Evolutionary conservation across 2,113 vertebrate species (phyloP).

Genomic region (Numida meleagris): DNA sequence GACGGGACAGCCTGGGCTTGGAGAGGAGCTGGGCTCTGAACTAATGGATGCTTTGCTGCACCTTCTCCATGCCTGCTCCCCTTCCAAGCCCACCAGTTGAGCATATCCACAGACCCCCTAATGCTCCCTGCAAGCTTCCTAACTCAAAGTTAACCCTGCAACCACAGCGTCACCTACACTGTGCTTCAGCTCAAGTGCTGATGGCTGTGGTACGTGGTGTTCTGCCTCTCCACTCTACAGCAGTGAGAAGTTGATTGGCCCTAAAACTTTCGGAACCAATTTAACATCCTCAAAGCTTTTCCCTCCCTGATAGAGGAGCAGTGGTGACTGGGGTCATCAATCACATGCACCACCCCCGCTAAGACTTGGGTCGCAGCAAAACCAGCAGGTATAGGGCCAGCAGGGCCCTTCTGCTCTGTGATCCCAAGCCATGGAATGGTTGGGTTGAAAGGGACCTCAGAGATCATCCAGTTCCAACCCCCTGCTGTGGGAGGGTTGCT

Average conservation of each 20-base stretch:
- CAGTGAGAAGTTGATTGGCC: no score
- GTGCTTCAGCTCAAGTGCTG: no score
- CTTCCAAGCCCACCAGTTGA: background rate
- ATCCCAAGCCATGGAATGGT: background rate
- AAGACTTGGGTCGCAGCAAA: accelerated
- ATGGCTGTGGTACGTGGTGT: no score
- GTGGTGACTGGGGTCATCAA: background rate
- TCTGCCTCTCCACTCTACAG: no score
- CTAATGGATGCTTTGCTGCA: background rate
- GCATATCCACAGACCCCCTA: background rate
- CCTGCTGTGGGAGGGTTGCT: background rate
- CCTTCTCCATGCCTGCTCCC: background rate
- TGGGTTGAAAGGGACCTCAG: background rate
- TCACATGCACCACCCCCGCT: background rate
- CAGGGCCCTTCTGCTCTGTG: accelerated
- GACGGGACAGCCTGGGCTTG: accelerated
- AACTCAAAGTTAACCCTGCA: background rate
- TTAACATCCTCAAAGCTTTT: no score
- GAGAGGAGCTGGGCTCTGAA: accelerated
- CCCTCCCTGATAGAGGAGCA: no score
- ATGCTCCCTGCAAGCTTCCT: background rate
- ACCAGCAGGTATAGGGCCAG: background rate
- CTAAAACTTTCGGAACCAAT: no score
- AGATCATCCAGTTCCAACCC: background rate
- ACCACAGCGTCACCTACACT: background rate